Evolutionary conservation across 1,140 invertebrate genomes (phyloP).

Genomic region (Protaetia brevitarsis): DNA sequence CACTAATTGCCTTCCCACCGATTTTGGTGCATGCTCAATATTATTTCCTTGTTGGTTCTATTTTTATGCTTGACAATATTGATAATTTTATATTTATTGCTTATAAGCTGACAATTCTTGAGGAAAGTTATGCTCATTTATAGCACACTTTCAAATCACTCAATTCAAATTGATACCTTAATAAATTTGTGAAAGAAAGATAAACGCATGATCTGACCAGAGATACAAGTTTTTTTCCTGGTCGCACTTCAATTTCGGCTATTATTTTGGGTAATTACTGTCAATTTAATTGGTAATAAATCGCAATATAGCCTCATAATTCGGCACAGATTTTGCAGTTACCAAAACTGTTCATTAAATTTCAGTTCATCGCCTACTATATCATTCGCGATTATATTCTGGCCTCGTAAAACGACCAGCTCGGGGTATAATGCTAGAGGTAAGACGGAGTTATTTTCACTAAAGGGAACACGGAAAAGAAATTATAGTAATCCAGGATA

Average conservation of each 20-base stretch:
- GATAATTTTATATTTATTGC: too few species aligned
- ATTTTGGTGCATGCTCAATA: too few species aligned
- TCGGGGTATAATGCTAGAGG: neutral
- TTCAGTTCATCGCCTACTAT: neutral
- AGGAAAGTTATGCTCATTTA: too few species aligned
- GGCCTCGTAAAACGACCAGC: neutral
- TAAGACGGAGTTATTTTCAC: conserved; percentile 3
- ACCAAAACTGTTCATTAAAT: neutral
- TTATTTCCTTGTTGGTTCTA: too few species aligned
- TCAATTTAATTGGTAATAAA: neutral
- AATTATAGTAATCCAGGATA: conserved; percentile 7
- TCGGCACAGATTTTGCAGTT: neutral
- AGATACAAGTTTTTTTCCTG: too few species aligned
- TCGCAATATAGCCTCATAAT: neutral
- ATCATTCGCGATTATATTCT: neutral
- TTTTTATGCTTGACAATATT: too few species aligned
- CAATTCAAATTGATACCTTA: conserved; percentile 6
- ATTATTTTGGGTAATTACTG: neutral
- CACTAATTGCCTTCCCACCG: too few species aligned
- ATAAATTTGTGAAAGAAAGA: neutral
- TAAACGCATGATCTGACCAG: neutral
- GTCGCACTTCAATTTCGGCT: neutral
- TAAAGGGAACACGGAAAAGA: neutral
- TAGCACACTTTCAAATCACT: too few species aligned
- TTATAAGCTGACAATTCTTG: too few species aligned